Conservation (phyloP, 2,797 vertebrate genomes). For the Ammospiza maritima region DNA sequence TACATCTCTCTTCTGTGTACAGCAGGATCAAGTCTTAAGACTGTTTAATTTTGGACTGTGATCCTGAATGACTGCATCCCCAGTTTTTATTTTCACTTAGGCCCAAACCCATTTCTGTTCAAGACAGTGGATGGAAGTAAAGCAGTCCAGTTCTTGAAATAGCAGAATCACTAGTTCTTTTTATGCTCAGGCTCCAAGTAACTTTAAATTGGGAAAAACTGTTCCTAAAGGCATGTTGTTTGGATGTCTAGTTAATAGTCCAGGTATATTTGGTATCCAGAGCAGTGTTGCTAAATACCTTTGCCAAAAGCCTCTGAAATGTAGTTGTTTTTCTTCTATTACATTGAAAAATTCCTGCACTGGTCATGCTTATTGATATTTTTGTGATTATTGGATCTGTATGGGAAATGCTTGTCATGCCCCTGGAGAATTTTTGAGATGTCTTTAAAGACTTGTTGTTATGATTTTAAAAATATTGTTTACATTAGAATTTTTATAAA, state of each 20-base stretch:
- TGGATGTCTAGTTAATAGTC: conserved; percentile 30
- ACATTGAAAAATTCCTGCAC: conserved; percentile 32
- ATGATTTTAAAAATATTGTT: background rate
- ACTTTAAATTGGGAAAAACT: conserved; percentile 20
- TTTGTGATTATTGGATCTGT: background rate
- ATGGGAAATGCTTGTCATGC: background rate
- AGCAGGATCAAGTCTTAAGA: background rate
- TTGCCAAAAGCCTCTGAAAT: conserved; percentile 42
- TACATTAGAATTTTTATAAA: background rate
- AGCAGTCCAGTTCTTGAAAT: conserved; percentile 47
- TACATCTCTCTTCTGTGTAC: background rate
- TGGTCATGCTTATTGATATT: background rate
- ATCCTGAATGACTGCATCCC: background rate
- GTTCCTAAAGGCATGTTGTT: conserved; percentile 19
- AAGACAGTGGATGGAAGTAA: background rate
- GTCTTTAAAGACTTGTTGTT: background rate
- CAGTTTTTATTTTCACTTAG: conserved; percentile 10
- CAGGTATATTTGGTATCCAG: background rate
- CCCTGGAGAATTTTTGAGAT: conserved; percentile 17
- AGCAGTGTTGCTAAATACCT: background rate
- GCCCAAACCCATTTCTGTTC: background rate
- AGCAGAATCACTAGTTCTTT: conserved; percentile 37
- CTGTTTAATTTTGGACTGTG: background rate
- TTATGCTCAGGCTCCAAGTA: background rate
- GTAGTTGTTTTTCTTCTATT: background rate